Base-by-base conservation (phyloP, 2,888 invertebrate species). In the Trachelus iudaicus region DNA sequence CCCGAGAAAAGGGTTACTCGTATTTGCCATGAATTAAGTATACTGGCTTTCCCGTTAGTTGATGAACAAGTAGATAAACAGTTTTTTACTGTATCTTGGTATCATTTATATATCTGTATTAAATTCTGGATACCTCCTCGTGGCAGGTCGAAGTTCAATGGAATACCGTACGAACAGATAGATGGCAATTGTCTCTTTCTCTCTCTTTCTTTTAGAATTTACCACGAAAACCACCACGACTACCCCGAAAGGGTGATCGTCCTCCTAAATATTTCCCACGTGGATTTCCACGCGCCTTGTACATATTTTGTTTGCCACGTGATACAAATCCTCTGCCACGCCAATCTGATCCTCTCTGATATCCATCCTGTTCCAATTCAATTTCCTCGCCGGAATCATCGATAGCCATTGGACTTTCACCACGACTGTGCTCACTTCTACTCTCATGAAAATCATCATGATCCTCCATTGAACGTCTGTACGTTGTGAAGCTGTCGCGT, bases 311-410 rank as follows among this genome's bases (percentile, higher is more conserved):
- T 34, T 84, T 84, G 9, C 85, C 86, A 76, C 85, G 86, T 40
- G 79, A 68, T 9, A 85, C 34, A 75, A 83, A 87, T n/a, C 85
- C 86, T 34, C 86, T 83, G 34, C 83, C 81, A 69, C 84, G 81
- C 87, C 87, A 90, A 69, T 84, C 87, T 37, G 82, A 74, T 76
- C 83, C 84, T 73, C 85, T 83, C 40, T 83, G 82, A 34, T 31
- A 73, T 31, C 69, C 79, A 23, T 79, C 79, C 30, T 73, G 83
- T 33, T 84, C 83, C 73, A 83, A 75, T 34, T 82, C 75, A 31
- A 88, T 35, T 68, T 89, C 87, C 40, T 89, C 88, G 3, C 81
- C 81, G 12, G 89, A 87, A 69, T 89, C 87, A 34, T 86, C 88
- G 30, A 87, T 73, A 1, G 85, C 81, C 85, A 87, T 85, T 1